Evolutionary conservation across 2,888 invertebrate species (phyloP).

Genomic region (Philereme vetulata): DNA sequence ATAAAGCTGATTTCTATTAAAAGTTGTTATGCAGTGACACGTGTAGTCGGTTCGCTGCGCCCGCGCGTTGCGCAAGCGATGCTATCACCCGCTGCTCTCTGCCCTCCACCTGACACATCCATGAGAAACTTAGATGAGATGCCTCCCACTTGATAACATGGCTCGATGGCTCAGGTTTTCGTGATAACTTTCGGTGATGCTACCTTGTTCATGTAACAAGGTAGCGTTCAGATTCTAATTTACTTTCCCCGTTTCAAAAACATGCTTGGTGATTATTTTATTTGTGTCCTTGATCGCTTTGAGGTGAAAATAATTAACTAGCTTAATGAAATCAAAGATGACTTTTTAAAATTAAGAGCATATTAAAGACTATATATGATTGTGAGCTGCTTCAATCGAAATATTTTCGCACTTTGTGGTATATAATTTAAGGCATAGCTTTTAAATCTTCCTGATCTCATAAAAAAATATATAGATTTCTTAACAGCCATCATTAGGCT

Average conservation of each 20-base stretch:
- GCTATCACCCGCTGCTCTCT: constrained; percentile 56
- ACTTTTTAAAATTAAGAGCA: no score
- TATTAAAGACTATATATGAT: no score
- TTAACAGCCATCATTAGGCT: constrained; percentile 1
- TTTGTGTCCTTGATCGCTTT: no score
- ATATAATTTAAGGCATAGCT: no score
- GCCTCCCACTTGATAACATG: constrained; percentile 26
- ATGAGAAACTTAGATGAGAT: constrained; percentile 36
- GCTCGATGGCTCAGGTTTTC: constrained; percentile 12
- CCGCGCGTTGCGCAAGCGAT: constrained; percentile 57
- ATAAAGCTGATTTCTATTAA: no score
- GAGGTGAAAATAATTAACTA: no score
- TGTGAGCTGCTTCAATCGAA: no score
- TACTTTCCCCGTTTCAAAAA: constrained; percentile 1
- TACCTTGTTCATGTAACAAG: neutral
- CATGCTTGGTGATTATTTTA: neutral
- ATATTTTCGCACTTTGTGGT: no score
- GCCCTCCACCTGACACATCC: constrained; percentile 52
- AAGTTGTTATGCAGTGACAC: constrained; percentile 5
- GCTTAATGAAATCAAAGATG: no score
- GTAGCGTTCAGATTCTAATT: neutral
- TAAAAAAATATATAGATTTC: no score
- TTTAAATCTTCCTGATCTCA: no score
- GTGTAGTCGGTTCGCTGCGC: constrained; percentile 24
- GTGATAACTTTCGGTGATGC: constrained; percentile 7